Percentiles rank a stretch among this genome's conserved stretches.
phyloP scores from a whole-genome alignment of 1,140 invertebrate genomes.

The Tetramorium simillimum region DNA sequence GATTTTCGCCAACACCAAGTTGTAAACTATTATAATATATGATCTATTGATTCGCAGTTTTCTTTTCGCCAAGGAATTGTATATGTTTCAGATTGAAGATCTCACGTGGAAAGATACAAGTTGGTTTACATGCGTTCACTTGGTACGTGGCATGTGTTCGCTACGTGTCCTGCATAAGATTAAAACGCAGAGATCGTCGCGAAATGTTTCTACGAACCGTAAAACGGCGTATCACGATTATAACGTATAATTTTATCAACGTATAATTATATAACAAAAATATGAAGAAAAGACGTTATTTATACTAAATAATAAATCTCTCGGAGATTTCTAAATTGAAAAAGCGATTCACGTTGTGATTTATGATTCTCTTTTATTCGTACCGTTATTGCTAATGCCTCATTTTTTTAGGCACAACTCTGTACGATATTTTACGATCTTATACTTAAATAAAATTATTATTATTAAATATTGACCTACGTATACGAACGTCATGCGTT shows the following conservation, averaged over 20 bases:
- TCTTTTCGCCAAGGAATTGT: constrained; percentile 57
- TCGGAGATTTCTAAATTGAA: not conserved
- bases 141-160: constrained; percentile 61
- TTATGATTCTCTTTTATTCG: not conserved
- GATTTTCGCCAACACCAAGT: not conserved
- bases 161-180: constrained; percentile 66
- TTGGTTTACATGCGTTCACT: constrained; percentile 61
- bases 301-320: not conserved
- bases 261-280: not conserved
- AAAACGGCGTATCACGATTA: not conserved
- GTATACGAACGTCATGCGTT: constrained; percentile 21
- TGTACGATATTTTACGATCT: not conserved
- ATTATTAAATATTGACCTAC: not conserved
- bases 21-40: not conserved
- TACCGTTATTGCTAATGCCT: no score
- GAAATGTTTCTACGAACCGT: not conserved
- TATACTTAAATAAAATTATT: not conserved
- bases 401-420: no score
- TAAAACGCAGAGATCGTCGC: not conserved
- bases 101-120: constrained; percentile 60
- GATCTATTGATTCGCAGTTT: constrained; percentile 25
- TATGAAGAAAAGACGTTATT: not conserved
- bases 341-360: not conserved
- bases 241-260: not conserved
- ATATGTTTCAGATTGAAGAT: constrained; percentile 58